Evolutionary conservation across 2,797 vertebrate genomes (phyloP).

Genomic region (Crocidura indochinensis): DNA sequence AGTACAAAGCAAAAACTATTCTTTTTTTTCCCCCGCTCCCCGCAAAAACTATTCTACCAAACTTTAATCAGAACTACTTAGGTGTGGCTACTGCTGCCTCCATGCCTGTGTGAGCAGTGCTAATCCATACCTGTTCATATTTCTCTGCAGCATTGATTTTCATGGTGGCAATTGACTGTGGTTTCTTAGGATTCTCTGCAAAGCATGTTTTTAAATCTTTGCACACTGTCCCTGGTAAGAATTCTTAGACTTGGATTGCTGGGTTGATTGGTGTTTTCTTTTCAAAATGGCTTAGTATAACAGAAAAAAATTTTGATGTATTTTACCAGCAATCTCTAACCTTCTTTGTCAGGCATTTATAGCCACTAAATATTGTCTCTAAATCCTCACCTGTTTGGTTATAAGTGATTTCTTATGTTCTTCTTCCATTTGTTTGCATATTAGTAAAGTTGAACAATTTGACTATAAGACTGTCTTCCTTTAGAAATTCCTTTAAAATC

Average conservation of each 20-base stretch:
- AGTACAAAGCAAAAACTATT: neutral
- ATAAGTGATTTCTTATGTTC: conserved; percentile 47
- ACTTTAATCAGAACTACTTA: neutral
- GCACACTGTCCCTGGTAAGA: neutral
- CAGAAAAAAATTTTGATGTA: neutral
- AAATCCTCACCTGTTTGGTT: neutral
- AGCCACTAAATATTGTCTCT: neutral
- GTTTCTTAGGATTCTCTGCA: neutral
- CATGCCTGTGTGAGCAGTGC: no score
- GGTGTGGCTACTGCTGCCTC: neutral
- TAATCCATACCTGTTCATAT: neutral
- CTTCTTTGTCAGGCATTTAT: neutral
- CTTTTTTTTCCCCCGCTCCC: no score
- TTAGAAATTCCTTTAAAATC: neutral
- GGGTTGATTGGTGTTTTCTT: neutral
- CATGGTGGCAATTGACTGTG: neutral
- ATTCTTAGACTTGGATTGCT: conserved; percentile 17
- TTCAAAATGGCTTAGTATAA: conserved; percentile 13
- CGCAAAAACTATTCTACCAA: neutral
- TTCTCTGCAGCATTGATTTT: conserved; percentile 9
- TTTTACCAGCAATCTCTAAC: conserved; percentile 16
- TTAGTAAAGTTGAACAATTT: conserved; percentile 30
- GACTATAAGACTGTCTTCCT: neutral
- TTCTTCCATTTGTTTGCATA: conserved; percentile 49
- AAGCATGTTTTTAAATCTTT: conserved; percentile 38